A percentile compares a stretch with the other conserved stretches of the same genome.
Conservation (phyloP, 1,140 invertebrate species). For the Drosophila sechellia region DNA sequence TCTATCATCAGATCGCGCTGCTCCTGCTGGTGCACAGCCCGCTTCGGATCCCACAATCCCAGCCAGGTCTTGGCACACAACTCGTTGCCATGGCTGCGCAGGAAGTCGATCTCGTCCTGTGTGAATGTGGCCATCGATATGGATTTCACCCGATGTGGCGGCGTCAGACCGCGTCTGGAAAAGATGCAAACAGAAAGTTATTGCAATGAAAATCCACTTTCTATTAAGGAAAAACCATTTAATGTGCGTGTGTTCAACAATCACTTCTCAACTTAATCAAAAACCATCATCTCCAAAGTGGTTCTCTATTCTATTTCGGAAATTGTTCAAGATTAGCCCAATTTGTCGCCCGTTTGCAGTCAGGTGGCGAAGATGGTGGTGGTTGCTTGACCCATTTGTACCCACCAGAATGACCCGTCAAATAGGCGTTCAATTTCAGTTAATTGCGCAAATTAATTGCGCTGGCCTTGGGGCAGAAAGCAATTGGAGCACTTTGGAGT, state of each 20-base stretch:
- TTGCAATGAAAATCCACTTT: neutral
- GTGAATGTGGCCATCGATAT: slow-evolving; percentile 99
- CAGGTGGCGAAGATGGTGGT: slow-evolving; percentile 19
- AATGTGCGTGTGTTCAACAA: too few species aligned
- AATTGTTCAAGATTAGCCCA: slow-evolving; percentile 23
- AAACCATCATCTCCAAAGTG: slow-evolving; percentile 3
- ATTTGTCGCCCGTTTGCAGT: neutral
- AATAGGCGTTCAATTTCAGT: slow-evolving; percentile 77
- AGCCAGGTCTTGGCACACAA: slow-evolving; percentile 96
- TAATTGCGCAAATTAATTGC: slow-evolving; percentile 78
- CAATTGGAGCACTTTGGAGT: slow-evolving; percentile 59
- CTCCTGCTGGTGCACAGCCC: slow-evolving; percentile 87
- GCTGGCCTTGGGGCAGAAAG: slow-evolving; percentile 59
- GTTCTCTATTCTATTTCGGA: slow-evolving; percentile 10
- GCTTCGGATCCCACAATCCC: slow-evolving; percentile 92
- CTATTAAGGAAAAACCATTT: neutral
- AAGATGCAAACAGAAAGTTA: neutral
- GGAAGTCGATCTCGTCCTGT: slow-evolving; percentile 96
- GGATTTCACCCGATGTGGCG: slow-evolving; percentile 98
- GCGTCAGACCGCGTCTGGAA: slow-evolving; percentile 96
- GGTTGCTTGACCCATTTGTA: slow-evolving; percentile 36
- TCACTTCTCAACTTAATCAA: neutral
- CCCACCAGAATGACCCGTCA: slow-evolving; percentile 49
- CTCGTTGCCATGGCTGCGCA: slow-evolving; percentile 96
- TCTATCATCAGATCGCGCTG: slow-evolving; percentile 96